Evolutionary conservation across 1,140 invertebrate genomes (phyloP), one percentile per base, ranked within the genome.

Genomic region (Calycopis cecrops): DNA sequence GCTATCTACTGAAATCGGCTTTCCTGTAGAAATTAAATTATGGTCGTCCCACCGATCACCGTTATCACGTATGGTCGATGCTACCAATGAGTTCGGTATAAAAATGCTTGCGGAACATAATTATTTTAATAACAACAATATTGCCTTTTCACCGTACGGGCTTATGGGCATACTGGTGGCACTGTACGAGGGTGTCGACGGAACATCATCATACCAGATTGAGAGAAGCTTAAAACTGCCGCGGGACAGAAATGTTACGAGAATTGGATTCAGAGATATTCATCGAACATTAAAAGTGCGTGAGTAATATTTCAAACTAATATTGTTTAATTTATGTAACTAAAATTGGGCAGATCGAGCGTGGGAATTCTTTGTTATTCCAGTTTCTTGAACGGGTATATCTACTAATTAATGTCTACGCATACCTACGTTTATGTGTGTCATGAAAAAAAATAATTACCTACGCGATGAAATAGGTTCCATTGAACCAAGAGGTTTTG

Each of bases 81-180:
- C 93, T n/a, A 91, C 93, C 14, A 95, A 95, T 67, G 89, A 91
- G 70, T 89, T 95, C 18, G 93, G 93, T 53, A 84, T 94, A 50
- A 91, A 90, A 67, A 89, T 94, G 54, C 88, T 95, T 0, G 89
- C 91, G 55, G 92, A 92, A 80, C 91, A 91, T 69, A 90, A 90
- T 55, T 90, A 90, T 69, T 85, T 90, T 57, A 90, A 92, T 67
- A 89, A 91, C n/a, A 93, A 94, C 69, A 96, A 96, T 69, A 92
- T 95, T n/a, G 94, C 93, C 7, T 94, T 95, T 76, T 95, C 94
- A 0, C 94, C 94, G 3, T 94, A 94, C 34, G 94, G 94, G 0
- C 76, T 94, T 52, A 91, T 92, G 63, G 94, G 94, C 62, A 93
- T 95, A 9, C 79, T 95, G 38, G 90, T 94, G 16, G 93, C 94